phyloP scores from a whole-genome alignment of 2,113 vertebrate species.

The Aptenodytes patagonicus region DNA sequence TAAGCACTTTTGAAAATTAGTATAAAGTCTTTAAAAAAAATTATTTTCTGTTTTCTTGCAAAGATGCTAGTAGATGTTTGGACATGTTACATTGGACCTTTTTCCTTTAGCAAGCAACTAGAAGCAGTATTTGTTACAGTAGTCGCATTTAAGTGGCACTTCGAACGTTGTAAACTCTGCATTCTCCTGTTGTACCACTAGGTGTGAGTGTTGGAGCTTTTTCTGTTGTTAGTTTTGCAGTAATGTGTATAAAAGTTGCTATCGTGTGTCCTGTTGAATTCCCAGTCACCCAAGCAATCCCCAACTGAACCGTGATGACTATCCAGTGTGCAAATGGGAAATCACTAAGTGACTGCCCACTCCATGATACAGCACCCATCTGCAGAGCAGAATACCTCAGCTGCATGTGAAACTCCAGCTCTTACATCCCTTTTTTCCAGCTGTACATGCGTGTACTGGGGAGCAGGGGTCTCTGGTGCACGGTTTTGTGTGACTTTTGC shows the following conservation, averaged over 20 bases:
- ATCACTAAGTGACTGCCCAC: background rate
- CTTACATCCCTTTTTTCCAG: background rate
- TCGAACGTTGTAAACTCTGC: background rate
- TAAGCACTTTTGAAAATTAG: background rate
- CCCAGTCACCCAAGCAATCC: background rate
- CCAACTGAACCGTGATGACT: background rate
- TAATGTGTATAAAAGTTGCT: no score
- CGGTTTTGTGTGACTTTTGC: background rate
- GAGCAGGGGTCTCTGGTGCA: background rate
- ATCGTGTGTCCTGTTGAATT: background rate
- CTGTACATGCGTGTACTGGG: rapidly evolving
- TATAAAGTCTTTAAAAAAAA: background rate
- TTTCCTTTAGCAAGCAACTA: background rate
- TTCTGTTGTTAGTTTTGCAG: background rate
- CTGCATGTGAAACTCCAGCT: rapidly evolving
- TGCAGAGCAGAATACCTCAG: background rate
- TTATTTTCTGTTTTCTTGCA: background rate
- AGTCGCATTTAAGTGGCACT: background rate
- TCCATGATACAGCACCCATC: background rate
- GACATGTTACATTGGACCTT: background rate
- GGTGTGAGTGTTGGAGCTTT: slow-evolving; percentile 5
- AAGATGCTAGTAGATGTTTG: background rate
- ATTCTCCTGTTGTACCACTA: background rate
- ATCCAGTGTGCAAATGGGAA: background rate
- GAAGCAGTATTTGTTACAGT: background rate